Base-by-base conservation (phyloP, 92 coral and sea anemone species). In the Chrysogorgia sp. region DNA sequence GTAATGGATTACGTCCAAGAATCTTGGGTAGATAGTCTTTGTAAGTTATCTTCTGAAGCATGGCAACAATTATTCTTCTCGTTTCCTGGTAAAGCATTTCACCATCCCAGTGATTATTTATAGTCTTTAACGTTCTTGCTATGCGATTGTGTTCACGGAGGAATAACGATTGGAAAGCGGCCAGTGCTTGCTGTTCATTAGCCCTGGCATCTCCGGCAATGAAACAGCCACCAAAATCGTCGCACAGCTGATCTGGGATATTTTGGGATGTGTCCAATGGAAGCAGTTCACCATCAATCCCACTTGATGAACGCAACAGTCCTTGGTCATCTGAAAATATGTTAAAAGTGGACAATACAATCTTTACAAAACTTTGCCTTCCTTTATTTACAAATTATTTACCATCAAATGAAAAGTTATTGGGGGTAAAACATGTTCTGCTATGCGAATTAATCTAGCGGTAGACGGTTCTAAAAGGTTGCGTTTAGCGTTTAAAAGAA, bases 91-190 rank as follows among this genome's bases (percentile, higher is more conserved):
- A 72, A 5, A 69, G 8, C n/a, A 1, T 53, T 2, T 72, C 79
- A 4, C 34, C 79, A 30, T 53, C 10, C 64, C 79, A 53, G 15
- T 19, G 49, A 0, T 5, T 1, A 17, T 56, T 34, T 0, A 72
- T 7, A 34, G 2, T 3, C 35, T 40, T 25, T 10, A 72, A 35
- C 2, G 0, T 10, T 33, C 20, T 21, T 5, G 79, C 79, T 23
- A 72, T 72, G 6, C 65, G 9, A 50, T 72, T 72, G 65, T 72
- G 79, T 53, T 72, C 79, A 12, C 79, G 79, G 1, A 72, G 32
- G 33, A 72, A 56, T 1, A 72, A n/a, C 22, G 79, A 30, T 19
- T 72, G 79, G 15, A 72, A 15, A 13, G 64, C 30, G 1, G 65
- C 65, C 10, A 72, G 56, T 1, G 26, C 47, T 22, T 2, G 10